Percentiles rank a stretch among this genome's conserved stretches.
Conservation (phyloP, 2,113 vertebrate genomes). For the Urocynchramus pylzowi region DNA sequence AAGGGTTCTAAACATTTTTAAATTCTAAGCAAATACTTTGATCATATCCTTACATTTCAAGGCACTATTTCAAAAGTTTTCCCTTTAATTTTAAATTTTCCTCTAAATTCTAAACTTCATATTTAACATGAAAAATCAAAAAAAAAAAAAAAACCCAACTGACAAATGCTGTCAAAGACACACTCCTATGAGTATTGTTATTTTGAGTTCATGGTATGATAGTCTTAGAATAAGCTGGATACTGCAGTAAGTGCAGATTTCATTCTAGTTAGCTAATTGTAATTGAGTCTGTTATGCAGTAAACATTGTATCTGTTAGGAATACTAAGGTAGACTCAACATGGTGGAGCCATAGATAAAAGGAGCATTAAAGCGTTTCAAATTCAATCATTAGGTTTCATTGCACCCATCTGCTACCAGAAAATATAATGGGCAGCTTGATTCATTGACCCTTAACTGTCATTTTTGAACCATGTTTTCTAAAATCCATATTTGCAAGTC, state of each 20-base stretch:
- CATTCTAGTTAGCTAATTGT: slow-evolving; percentile 55
- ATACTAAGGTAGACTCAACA: slow-evolving; percentile 62
- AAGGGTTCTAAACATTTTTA: neutral
- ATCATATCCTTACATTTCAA: neutral
- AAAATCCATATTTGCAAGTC: slow-evolving; percentile 35
- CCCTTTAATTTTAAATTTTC: neutral
- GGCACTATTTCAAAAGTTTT: neutral
- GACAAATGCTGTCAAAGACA: neutral
- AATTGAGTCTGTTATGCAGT: slow-evolving; percentile 50
- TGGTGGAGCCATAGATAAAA: slow-evolving; percentile 68
- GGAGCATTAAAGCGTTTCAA: slow-evolving; percentile 70
- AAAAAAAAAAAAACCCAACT: accelerated
- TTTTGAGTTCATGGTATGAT: neutral
- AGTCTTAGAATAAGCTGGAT: neutral
- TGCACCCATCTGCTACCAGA: slow-evolving; percentile 72
- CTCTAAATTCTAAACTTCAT: neutral
- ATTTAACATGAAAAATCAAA: neutral
- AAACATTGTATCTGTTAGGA: slow-evolving; percentile 64
- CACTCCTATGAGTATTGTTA: neutral
- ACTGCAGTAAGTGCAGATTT: slow-evolving; percentile 3
- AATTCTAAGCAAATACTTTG: neutral
- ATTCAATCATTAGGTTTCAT: slow-evolving; percentile 75
- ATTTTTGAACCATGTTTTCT: slow-evolving; percentile 49
- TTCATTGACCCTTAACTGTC: slow-evolving; percentile 70
- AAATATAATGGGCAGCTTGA: slow-evolving; percentile 71